A percentile compares a stretch with the other conserved stretches of the same genome.
Evolutionary conservation across 2,888 invertebrate genomes (phyloP).

Genomic region (Oscheius sp.): DNA sequence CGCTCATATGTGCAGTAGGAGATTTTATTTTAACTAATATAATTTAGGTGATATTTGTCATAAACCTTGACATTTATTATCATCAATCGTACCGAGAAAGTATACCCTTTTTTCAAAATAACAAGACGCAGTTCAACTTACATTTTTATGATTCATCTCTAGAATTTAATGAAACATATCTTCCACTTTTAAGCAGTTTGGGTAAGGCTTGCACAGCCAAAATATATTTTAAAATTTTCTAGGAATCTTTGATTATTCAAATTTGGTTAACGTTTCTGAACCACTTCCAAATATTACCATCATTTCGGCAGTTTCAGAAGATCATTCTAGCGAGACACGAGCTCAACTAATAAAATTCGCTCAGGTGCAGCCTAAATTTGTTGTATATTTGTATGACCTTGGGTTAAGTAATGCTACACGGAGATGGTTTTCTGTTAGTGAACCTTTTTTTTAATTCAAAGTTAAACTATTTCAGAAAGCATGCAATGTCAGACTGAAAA

Average conservation of each 20-base stretch:
- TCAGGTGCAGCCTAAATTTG: neutral
- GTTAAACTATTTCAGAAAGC: neutral
- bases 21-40: neutral
- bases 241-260: neutral
- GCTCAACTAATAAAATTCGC: neutral
- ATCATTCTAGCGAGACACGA: neutral
- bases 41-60: neutral
- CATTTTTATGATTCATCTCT: neutral
- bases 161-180: neutral
- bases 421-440: neutral
- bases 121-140: neutral
- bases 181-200: neutral
- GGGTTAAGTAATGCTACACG: conserved; percentile 1
- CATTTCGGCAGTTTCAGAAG: neutral
- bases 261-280: neutral
- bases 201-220: neutral
- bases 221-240: neutral
- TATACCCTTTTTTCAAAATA: neutral
- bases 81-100: neutral
- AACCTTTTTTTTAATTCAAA: neutral
- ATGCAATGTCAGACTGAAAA: neutral
- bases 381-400: neutral
- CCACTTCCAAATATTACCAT: neutral
- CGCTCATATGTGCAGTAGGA: neutral
- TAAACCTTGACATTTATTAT: neutral